Evolutionary conservation across 2,113 vertebrate species (phyloP).

Genomic region (Halichoerus grypus): DNA sequence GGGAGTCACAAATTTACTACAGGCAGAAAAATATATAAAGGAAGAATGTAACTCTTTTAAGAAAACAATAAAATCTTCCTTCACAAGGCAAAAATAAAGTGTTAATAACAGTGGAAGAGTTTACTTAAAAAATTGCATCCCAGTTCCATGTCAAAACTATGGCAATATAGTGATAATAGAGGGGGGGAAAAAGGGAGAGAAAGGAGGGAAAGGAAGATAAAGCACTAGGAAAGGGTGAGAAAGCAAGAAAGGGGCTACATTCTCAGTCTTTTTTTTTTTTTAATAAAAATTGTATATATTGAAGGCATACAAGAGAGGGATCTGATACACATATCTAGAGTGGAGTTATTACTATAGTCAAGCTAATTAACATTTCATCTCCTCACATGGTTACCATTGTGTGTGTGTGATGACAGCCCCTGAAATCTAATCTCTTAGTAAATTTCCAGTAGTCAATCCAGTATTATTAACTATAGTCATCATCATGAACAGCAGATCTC

Average conservation of each 20-base stretch:
- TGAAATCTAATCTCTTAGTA: neutral
- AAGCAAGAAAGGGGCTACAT: neutral
- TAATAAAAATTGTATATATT: neutral
- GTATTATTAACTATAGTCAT: neutral
- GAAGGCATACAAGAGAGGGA: neutral
- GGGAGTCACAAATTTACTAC: neutral
- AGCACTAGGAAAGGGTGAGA: neutral
- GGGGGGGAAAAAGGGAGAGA: neutral
- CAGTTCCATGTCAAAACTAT: neutral
- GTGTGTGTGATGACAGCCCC: too few relatives aligned
- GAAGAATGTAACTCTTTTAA: neutral
- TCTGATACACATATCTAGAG: neutral
- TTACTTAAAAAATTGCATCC: constrained; percentile 5
- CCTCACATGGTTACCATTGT: neutral
- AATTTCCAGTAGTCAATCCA: neutral
- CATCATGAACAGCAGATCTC: neutral
- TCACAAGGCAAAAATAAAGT: neutral
- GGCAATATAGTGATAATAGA: neutral
- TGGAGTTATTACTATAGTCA: neutral
- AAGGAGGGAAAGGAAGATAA: neutral
- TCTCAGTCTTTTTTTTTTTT: neutral
- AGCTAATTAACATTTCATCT: neutral
- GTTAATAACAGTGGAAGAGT: neutral
- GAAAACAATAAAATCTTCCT: constrained; percentile 40
- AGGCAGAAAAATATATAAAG: neutral